Conservation (phyloP, 2,888 invertebrate species). For the Rhodophaea formosa region DNA sequence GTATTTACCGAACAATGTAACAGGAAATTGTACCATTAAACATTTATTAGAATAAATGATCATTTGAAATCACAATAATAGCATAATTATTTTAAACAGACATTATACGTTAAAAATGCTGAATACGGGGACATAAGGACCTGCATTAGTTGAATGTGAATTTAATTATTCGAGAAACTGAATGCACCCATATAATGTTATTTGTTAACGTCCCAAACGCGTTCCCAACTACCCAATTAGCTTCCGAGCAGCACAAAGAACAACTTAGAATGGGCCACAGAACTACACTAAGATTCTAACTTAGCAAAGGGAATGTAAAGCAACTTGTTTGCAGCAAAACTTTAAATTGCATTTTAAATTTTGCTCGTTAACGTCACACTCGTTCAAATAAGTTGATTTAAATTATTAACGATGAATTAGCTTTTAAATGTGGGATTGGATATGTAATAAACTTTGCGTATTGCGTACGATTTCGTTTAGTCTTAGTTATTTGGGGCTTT, state of each 20-base stretch:
- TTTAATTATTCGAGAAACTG: constrained; percentile 1
- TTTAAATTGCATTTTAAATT: constrained; percentile 79
- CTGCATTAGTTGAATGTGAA: not conserved
- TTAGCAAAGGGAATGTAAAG: constrained; percentile 72
- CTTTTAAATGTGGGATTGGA: constrained; percentile 28
- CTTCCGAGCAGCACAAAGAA: constrained; percentile 10
- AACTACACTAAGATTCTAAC: constrained; percentile 60
- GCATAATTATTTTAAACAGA: not conserved
- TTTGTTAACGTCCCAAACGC: constrained; percentile 29
- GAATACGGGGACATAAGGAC: not conserved
- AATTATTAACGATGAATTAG: constrained; percentile 35
- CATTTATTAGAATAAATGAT: not conserved
- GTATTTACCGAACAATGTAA: not conserved
- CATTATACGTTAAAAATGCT: not conserved
- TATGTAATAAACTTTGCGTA: too few species aligned
- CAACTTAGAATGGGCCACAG: constrained; percentile 57
- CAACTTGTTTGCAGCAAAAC: constrained; percentile 65
- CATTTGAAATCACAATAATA: not conserved
- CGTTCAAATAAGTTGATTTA: constrained; percentile 38
- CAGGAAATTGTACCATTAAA: not conserved
- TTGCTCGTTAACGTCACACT: constrained; percentile 63
- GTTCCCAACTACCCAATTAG: constrained; percentile 23
- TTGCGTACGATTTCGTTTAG: too few species aligned
- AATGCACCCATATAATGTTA: constrained; percentile 18
- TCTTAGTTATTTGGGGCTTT: too few species aligned